Base-by-base conservation (phyloP, 1,140 invertebrate species). In the Melipona quadrifasciata region DNA sequence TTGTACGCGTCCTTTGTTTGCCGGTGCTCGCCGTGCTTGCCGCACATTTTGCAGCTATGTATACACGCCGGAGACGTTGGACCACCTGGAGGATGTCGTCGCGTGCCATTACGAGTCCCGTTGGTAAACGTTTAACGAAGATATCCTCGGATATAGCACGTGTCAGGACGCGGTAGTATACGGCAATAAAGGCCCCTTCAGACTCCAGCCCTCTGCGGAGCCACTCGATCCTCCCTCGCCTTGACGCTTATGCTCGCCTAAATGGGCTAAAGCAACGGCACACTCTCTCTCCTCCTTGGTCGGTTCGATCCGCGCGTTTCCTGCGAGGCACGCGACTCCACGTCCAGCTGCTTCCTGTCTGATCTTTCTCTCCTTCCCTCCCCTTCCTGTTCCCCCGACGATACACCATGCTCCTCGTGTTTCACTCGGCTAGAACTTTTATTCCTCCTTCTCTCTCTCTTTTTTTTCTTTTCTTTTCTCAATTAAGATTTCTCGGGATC, bases 331-430 rank as follows among this genome's bases (percentile, higher is more conserved):
- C 89, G 89, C 89, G 89, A 90, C 89, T 90, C 82, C 72, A 74
- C 67, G 89, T 80, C 86, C 89, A 90, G 89, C 89, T 90, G 89
- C 86, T 90, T 90, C 89, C 89, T 90, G 89, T 88, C 86, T 90
- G 65, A 77, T 58, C 73, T 75, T 78, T 77, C 39, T 77, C 39
- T 71, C 83, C 73, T 67, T 64, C n/a, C 4, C 65, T 72, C 51
- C 68, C 67, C 65, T 71, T 86, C 64, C 71, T 82, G 74, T 84
- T 87, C 53, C 68, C 8, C 2, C 4, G 34, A 67, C 82, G 58
- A 77, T 72, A 79, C 82, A 82, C 82, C 68, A 61, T 79, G 73
- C 75, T 83, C 51, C 77, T 81, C 64, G 58, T 67, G 78, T 81
- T 64, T 61, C 72, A 67, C 81, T 67, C 47, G 34, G 55, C 12